Evolutionary conservation across 30 jellyfish, hydroid and myxozoan species (phyloP).

Genomic region (Aurelia aurita): DNA sequence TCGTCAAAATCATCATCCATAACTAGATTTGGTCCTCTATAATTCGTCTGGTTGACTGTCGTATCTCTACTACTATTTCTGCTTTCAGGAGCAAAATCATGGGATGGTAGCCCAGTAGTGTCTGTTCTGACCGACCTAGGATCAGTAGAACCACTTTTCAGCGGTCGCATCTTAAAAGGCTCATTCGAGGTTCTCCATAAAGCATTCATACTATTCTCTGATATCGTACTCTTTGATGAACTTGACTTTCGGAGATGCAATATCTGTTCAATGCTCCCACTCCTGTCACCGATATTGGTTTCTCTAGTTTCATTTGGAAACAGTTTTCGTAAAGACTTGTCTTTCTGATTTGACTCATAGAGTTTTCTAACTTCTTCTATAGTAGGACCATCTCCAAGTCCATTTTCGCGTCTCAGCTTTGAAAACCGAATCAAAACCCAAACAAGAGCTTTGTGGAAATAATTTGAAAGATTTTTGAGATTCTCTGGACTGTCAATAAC

Average conservation of each 20-base stretch:
- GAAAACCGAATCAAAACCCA: slow-evolving; percentile 73
- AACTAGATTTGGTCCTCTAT: slow-evolving; percentile 50
- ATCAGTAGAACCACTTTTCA: slow-evolving; percentile 11
- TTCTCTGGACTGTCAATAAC: slow-evolving; percentile 77
- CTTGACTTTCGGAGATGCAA: slow-evolving; percentile 18
- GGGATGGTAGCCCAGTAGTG: slow-evolving; percentile 18
- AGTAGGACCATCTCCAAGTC: slow-evolving; percentile 70
- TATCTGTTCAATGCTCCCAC: slow-evolving; percentile 17
- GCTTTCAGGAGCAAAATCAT: not conserved
- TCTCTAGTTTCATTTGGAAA: slow-evolving; percentile 45
- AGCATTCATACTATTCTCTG: slow-evolving; percentile 71
- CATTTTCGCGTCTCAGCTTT: slow-evolving; percentile 40
- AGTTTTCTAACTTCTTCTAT: slow-evolving; percentile 39
- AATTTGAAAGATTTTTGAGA: slow-evolving; percentile 40
- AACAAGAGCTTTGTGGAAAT: slow-evolving; percentile 51
- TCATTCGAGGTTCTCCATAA: slow-evolving; percentile 43
- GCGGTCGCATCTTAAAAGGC: slow-evolving; percentile 25
- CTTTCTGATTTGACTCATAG: slow-evolving; percentile 9
- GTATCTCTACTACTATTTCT: not conserved
- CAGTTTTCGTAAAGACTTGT: not conserved
- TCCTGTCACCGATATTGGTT: not conserved
- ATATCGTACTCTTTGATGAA: slow-evolving; percentile 48
- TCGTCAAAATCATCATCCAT: slow-evolving; percentile 87
- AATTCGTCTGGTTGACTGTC: slow-evolving; percentile 26
- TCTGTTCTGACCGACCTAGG: not conserved